Evolutionary conservation across 2,113 vertebrate species (phyloP).

Genomic region (human (Homo sapiens)): GRCh38 chr5:98151001-98151500

Average conservation of each 20-base stretch:
- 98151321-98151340: neutral
- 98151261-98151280: neutral
- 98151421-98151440: neutral
- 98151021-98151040: too few relatives aligned
- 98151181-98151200: too few relatives aligned
- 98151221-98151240: constrained; percentile 39
- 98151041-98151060: too few relatives aligned
- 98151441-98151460: neutral
- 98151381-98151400: neutral
- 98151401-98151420: neutral
- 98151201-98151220: neutral
- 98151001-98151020: neutral
- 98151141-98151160: too few relatives aligned
- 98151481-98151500: neutral
- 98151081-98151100: too few relatives aligned
- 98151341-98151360: neutral
- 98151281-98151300: neutral
- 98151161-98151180: too few relatives aligned
- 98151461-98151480: neutral
- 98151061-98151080: too few relatives aligned
- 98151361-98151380: neutral
- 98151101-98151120: too few relatives aligned
- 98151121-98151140: too few relatives aligned
- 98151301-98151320: neutral
- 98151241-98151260: neutral